phyloP scores from a whole-genome alignment of 2,888 invertebrate species.

The Cephalotes varians region DNA sequence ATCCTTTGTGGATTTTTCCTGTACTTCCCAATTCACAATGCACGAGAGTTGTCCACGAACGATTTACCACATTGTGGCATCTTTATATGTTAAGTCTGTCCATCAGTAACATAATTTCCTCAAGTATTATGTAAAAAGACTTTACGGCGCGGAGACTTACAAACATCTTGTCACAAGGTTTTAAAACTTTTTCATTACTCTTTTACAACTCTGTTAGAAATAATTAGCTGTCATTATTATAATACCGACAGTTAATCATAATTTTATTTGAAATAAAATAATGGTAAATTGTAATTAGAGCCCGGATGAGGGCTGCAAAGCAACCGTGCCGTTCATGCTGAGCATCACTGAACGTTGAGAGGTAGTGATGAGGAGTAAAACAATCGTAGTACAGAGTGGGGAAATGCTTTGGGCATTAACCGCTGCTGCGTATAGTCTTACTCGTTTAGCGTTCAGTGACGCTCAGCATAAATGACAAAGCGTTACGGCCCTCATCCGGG shows the following conservation, averaged over 20 bases:
- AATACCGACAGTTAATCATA: not conserved
- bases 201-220: not conserved
- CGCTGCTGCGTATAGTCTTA: conserved; percentile 24
- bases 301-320: conserved; percentile 9
- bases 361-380: conserved; percentile 32
- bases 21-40: conserved; percentile 33
- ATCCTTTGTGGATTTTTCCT: not conserved
- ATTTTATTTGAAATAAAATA: conserved; percentile 18
- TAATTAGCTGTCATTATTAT: not conserved
- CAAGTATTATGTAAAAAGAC: not conserved
- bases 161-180: not conserved
- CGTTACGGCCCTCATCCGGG: conserved; percentile 3
- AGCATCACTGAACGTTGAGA: conserved; percentile 26
- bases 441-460: conserved; percentile 31
- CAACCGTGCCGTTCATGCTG: conserved; percentile 2
- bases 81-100: conserved; percentile 53
- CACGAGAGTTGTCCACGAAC: conserved; percentile 12
- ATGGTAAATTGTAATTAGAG: conserved; percentile 18
- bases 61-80: conserved; percentile 55
- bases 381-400: conserved; percentile 15
- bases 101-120: conserved; percentile 27
- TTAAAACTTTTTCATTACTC: not conserved
- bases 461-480: conserved; percentile 30
- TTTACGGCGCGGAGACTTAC: not conserved
- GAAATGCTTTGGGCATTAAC: conserved; percentile 40